Base-by-base conservation (phyloP, 2,113 vertebrate species). In the Odocoileus hemionus region DNA sequence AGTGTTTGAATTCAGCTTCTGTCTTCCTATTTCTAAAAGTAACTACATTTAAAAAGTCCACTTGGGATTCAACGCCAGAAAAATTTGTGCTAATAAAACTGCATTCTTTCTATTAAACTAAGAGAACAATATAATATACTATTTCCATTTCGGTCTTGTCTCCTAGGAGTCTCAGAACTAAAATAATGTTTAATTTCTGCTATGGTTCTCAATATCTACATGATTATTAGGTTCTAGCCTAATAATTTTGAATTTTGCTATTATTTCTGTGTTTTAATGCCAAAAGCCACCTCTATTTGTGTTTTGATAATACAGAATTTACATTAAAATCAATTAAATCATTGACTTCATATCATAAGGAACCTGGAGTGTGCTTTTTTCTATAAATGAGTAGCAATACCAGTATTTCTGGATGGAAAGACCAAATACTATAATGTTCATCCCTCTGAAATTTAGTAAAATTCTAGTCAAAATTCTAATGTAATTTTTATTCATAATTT, bases 1-100 rank as follows among this genome's bases (percentile, higher is more conserved):
- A 80, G 11, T 91, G 15, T 23, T 89, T 91, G 15, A 94, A 84
- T 17, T 79, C n/a, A 78, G 25, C 94, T 90, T 97, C 23, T 91
- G 6, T 60, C 76, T 57, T 96, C 10, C 84, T 91, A 80, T 86
- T 91, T 95, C 83, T 96, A 79, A 64, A 95, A 92, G n/a, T 23
- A 92, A 86, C 58, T 96, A 33, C 58, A 47, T 83, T 78, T 2
- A 17, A 95, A n/a, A 86, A 76, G 60, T 45, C 58, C 2, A 67
- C 54, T 30, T 88, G 55, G 28, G 50, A 83, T 58, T 95, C 91
- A 67, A 3, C 47, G 33, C n/a, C 86, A 78, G 60, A 96, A 89
- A 91, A 92, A 64, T 54, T 87, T 60, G 36, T 96, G 50, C 55
- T 96, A 39, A 47, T 93, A 96, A 96, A 96, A 93, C 58, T 86